Evolutionary conservation across 1,140 invertebrate species (phyloP).

Genomic region (Lucilia sericata): DNA sequence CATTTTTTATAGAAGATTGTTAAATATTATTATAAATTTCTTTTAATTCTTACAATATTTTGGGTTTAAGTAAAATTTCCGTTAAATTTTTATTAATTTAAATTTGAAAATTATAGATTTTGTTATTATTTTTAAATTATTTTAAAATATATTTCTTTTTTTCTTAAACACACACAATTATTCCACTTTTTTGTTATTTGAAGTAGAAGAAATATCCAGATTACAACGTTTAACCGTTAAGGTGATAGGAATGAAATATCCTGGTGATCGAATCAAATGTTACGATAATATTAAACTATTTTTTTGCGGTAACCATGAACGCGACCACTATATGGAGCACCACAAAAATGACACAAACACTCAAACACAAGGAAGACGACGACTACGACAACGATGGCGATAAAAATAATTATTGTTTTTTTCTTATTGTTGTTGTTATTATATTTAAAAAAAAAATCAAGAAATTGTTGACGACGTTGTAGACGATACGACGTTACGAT

Average conservation of each 20-base stretch:
- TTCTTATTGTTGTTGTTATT: background rate
- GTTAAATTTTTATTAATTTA: background rate
- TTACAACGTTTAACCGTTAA: background rate
- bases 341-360: conserved; percentile 42
- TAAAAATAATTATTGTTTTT: background rate
- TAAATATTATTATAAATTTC: background rate
- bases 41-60: background rate
- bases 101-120: background rate
- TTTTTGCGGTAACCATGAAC: conserved; percentile 68
- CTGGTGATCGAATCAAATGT: conserved; percentile 67
- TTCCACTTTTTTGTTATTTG: background rate
- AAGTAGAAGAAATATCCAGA: background rate
- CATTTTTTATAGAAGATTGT: background rate
- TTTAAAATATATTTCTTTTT: conserved; percentile 25
- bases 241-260: conserved; percentile 10
- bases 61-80: too few relatives aligned
- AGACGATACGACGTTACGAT: conserved; percentile 46
- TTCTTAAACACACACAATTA: background rate
- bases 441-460: background rate
- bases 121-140: conserved; percentile 17
- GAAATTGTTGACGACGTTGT: conserved; percentile 16
- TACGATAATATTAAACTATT: conserved; percentile 68
- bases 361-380: conserved; percentile 48
- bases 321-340: conserved; percentile 61
- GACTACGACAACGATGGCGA: conserved; percentile 48